phyloP scores from a whole-genome alignment of 2,113 vertebrate species.

The Leptobrachium leishanense region DNA sequence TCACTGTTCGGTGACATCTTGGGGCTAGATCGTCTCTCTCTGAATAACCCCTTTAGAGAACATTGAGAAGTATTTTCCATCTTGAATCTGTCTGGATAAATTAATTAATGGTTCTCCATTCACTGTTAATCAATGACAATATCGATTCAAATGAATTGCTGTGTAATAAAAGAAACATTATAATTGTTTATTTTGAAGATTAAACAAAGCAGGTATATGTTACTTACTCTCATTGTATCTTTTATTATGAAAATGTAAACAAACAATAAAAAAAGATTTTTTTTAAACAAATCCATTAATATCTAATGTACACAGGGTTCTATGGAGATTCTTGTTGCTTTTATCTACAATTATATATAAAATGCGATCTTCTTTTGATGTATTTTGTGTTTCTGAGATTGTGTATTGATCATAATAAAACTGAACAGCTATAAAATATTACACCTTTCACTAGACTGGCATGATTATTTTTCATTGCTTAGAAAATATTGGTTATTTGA shows the following conservation, averaged over 20 bases:
- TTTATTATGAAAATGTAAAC: neutral
- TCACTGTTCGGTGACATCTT: too few species aligned
- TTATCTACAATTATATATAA: neutral
- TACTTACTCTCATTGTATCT: neutral
- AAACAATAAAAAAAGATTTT: neutral
- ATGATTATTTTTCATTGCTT: too few species aligned
- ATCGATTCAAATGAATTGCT: conserved; percentile 1
- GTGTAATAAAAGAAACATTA: neutral
- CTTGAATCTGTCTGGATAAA: conserved; percentile 17
- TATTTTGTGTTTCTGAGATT: too few species aligned
- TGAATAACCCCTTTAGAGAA: too few species aligned
- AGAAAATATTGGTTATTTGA: too few species aligned
- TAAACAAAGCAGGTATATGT: neutral
- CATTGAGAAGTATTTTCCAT: conserved; percentile 12
- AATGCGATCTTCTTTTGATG: too few species aligned
- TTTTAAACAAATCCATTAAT: neutral
- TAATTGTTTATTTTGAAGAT: conserved; percentile 12
- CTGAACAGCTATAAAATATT: too few species aligned
- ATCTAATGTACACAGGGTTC: neutral
- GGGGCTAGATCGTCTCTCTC: too few species aligned
- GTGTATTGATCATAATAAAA: too few species aligned
- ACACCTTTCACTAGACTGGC: too few species aligned
- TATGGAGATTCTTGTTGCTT: neutral
- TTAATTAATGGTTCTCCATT: neutral
- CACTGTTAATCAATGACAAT: conserved; percentile 6